These are phyloP conservation scores for Tragopan temminckii DNA, from an alignment of 2,797 vertebrate species.

Conservation along the genomic window DNA sequence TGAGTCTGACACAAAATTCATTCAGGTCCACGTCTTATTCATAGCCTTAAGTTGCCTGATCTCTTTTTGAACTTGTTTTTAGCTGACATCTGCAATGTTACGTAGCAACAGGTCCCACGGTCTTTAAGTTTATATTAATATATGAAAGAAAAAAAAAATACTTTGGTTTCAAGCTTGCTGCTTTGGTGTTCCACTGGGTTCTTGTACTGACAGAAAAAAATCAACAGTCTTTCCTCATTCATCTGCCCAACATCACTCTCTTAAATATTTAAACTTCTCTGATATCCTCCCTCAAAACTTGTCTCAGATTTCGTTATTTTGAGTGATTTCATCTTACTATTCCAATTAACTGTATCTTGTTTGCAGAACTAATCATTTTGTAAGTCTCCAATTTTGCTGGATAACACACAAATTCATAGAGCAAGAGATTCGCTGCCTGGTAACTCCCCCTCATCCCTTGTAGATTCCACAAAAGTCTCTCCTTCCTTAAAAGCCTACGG, in stretches of 20 bases:
- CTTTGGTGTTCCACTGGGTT: not conserved
- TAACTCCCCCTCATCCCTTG: not conserved
- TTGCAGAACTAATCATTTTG: not conserved
- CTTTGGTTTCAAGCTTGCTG: not conserved
- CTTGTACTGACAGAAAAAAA: not conserved
- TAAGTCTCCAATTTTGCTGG: not conserved
- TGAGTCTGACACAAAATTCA: not conserved
- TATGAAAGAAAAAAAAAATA: not conserved
- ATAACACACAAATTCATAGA: not conserved
- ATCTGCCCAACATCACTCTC: not conserved
- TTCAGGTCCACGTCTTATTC: not conserved
- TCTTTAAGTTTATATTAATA: not conserved
- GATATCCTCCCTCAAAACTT: not conserved
- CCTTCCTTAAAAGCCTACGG: not conserved
- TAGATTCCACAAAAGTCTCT: rapidly evolving
- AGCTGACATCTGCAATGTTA: not conserved
- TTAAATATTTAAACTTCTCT: not conserved
- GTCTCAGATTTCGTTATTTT: not conserved
- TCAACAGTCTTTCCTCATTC: not conserved
- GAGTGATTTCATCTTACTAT: not conserved
- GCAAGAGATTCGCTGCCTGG: not conserved
- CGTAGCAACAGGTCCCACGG: not conserved
- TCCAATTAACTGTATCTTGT: not conserved
- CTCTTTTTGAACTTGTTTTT: not conserved
- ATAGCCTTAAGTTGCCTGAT: not conserved